Evolutionary conservation across 2,888 invertebrate species (phyloP).

Genomic region (Cryptus armator): DNA sequence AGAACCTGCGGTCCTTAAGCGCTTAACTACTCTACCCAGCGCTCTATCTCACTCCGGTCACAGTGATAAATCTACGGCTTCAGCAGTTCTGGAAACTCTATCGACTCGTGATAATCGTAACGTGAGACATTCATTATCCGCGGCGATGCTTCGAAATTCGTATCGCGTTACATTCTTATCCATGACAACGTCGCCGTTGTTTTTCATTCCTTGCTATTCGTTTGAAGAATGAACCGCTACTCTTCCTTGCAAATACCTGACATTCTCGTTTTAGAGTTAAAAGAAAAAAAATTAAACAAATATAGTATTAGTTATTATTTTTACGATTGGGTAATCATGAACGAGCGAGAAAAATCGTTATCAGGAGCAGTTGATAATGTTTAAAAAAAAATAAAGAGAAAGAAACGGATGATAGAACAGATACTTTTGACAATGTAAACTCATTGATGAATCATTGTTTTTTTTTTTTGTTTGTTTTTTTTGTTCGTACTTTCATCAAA

Average conservation of each 20-base stretch:
- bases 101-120: constrained; percentile 17
- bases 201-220: not conserved
- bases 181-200: not conserved
- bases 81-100: constrained; percentile 27
- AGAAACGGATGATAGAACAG: not conserved
- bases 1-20: not conserved
- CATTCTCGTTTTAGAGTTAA: constrained; percentile 30
- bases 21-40: not conserved
- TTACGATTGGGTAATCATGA: constrained; percentile 11
- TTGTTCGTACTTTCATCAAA: not conserved
- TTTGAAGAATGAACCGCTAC: not conserved
- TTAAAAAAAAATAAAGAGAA: not conserved
- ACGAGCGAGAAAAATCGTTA: not conserved
- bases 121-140: not conserved
- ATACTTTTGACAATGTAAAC: constrained; percentile 12
- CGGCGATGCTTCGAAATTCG: not conserved
- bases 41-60: constrained; percentile 1
- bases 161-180: not conserved
- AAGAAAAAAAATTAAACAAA: not conserved
- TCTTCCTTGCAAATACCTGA: constrained; percentile 45
- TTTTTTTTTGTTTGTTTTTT: constrained; percentile 18
- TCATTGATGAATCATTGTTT: constrained; percentile 28
- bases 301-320: constrained; percentile 34
- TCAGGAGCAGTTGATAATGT: not conserved
- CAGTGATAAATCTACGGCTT: constrained; percentile 10